These are phyloP conservation scores for Myathropa florea DNA, from an alignment of 2,888 invertebrate genomes.

Conservation along the genomic window DNA sequence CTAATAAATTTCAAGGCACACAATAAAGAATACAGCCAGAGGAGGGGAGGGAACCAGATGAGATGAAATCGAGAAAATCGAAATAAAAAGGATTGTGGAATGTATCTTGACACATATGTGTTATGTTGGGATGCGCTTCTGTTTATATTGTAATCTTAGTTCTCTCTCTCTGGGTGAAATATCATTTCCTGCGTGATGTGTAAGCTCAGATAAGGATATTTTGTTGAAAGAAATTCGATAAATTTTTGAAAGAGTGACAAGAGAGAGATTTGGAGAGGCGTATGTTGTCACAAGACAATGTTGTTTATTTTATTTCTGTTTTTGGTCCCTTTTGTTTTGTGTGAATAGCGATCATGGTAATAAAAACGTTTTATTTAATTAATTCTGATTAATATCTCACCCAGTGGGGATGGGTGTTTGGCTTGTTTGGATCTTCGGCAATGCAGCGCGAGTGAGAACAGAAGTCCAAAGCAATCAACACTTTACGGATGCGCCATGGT, in stretches of 20 bases:
- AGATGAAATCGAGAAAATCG: neutral
- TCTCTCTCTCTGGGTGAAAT: slow-evolving; percentile 43
- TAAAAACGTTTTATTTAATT: slow-evolving; percentile 70
- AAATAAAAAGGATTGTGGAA: slow-evolving; percentile 51
- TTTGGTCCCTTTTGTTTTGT: slow-evolving; percentile 1
- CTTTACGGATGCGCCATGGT: slow-evolving; percentile 47
- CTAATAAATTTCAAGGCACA: slow-evolving; percentile 62
- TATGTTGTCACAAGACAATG: neutral
- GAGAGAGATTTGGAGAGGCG: neutral
- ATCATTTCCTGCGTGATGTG: slow-evolving; percentile 60
- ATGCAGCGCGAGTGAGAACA: slow-evolving; percentile 37
- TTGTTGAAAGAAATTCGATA: slow-evolving; percentile 48
- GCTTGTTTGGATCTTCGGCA: neutral
- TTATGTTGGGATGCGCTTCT: slow-evolving; percentile 63
- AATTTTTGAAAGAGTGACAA: slow-evolving; percentile 6
- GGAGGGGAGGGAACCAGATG: neutral
- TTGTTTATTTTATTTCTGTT: neutral
- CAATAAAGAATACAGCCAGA: slow-evolving; percentile 36
- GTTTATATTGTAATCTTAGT: slow-evolving; percentile 51
- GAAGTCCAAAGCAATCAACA: slow-evolving; percentile 62
- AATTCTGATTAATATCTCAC: slow-evolving; percentile 61
- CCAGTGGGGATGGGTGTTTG: slow-evolving; percentile 36
- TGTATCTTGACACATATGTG: slow-evolving; percentile 40
- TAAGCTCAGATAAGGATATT: slow-evolving; percentile 55
- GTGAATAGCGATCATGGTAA: slow-evolving; percentile 48